phyloP scores from a whole-genome alignment of 2,113 vertebrate genomes.

The Pseudonaja textilis region DNA sequence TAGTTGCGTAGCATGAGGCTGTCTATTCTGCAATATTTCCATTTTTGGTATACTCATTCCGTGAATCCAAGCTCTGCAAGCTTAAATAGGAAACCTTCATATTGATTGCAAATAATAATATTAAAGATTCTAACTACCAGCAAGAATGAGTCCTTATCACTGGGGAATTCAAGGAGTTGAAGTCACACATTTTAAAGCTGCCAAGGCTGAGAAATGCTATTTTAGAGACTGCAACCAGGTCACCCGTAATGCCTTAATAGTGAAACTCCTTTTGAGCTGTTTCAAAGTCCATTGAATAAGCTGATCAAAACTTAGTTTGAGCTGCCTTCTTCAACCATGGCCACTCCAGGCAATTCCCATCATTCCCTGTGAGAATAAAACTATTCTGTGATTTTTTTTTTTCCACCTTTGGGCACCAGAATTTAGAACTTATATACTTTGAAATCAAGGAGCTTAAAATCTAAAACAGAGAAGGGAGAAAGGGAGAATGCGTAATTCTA shows the following conservation, averaged over 20 bases:
- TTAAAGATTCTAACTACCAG: too few relatives aligned
- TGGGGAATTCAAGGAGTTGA: neutral
- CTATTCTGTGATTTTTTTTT: neutral
- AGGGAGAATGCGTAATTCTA: neutral
- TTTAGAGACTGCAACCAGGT: neutral
- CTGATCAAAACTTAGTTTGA: neutral
- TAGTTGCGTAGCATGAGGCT: too few relatives aligned
- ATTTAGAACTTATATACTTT: slow-evolving; percentile 15
- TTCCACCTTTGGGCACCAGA: neutral
- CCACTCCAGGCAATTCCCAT: neutral
- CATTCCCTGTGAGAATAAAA: slow-evolving; percentile 7
- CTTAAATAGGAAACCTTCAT: too few relatives aligned
- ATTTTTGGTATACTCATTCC: too few relatives aligned
- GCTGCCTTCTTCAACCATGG: neutral
- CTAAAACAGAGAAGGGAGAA: neutral
- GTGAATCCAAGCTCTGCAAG: too few relatives aligned
- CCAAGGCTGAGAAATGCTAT: neutral
- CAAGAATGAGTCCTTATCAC: too few relatives aligned
- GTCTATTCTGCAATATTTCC: too few relatives aligned
- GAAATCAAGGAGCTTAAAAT: neutral
- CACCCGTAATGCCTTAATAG: neutral
- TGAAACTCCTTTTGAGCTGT: neutral
- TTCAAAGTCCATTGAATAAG: neutral
- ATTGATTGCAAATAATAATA: too few relatives aligned
- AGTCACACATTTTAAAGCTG: neutral